These are phyloP conservation scores for Periophthalmus magnuspinnatus DNA, from an alignment of 2,797 vertebrate species.

Conservation along the genomic window DNA sequence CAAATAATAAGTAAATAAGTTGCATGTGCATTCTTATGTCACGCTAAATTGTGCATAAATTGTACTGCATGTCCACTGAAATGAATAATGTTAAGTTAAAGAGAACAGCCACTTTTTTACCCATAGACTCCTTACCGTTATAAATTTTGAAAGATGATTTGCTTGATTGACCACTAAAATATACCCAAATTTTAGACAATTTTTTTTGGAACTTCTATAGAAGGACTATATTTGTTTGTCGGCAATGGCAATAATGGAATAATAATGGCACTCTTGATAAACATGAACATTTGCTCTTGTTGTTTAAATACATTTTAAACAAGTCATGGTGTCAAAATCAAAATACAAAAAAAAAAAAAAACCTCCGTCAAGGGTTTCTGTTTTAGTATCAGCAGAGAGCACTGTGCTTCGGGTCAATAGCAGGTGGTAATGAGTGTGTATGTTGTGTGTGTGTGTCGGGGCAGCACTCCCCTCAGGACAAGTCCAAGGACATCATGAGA, in stretches of 20 bases:
- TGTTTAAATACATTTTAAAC: background rate
- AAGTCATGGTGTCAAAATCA: too few relatives aligned
- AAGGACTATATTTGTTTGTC: too few relatives aligned
- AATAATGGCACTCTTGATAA: background rate
- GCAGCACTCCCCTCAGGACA: slow-evolving; percentile 85
- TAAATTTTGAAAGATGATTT: background rate
- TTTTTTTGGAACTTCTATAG: too few relatives aligned
- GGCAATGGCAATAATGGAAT: too few relatives aligned
- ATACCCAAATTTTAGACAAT: background rate
- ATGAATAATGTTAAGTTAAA: too few relatives aligned
- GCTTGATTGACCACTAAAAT: background rate
- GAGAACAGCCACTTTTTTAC: background rate
- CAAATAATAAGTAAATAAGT: background rate
- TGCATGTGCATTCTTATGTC: background rate
- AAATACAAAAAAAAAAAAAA: too few relatives aligned
- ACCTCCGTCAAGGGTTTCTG: too few relatives aligned
- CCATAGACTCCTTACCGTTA: background rate
- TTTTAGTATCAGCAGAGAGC: too few relatives aligned
- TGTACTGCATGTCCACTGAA: background rate
- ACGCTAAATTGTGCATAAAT: background rate
- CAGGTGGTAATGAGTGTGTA: background rate
- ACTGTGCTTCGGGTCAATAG: too few relatives aligned
- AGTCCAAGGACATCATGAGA: slow-evolving; percentile 86
- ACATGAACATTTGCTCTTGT: background rate
- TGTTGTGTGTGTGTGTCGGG: slow-evolving; percentile 52